phyloP scores from a whole-genome alignment of 2,113 vertebrate genomes.

The Petrocephalus zakoni region DNA sequence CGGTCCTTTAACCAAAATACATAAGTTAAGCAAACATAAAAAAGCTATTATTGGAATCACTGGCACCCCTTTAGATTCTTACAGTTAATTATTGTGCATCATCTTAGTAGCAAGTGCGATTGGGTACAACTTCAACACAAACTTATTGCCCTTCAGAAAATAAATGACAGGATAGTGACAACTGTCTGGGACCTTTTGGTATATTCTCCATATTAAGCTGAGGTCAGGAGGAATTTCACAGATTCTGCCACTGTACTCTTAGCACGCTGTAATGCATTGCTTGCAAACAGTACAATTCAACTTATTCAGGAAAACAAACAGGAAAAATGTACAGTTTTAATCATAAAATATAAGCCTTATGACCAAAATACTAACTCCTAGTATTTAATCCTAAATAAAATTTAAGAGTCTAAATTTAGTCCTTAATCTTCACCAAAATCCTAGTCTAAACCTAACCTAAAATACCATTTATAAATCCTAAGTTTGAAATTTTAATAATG shows the following conservation, averaged over 20 bases:
- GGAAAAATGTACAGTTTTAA: not conserved
- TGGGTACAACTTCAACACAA: not conserved
- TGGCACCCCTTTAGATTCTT: not conserved
- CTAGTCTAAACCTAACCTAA: not conserved
- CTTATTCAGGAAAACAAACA: not conserved
- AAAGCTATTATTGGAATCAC: not conserved
- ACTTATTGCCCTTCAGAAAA: not conserved
- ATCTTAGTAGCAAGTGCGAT: not conserved
- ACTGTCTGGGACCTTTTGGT: too few relatives aligned
- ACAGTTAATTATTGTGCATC: not conserved
- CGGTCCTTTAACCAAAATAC: not conserved
- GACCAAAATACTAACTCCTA: not conserved
- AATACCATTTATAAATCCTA: not conserved
- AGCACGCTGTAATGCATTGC: not conserved
- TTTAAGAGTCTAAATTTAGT: not conserved
- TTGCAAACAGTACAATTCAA: not conserved
- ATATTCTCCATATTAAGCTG: not conserved
- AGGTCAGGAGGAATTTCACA: not conserved
- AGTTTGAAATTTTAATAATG: not conserved
- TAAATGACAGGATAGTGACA: not conserved
- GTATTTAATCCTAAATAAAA: not conserved
- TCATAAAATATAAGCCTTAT: not conserved
- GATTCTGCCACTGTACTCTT: not conserved
- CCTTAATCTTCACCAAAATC: not conserved
- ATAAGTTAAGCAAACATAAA: not conserved